Evolutionary conservation across 2,797 vertebrate genomes (phyloP), one percentile per base, ranked within the genome.

Genomic region (Bradypodion ventrale): DNA sequence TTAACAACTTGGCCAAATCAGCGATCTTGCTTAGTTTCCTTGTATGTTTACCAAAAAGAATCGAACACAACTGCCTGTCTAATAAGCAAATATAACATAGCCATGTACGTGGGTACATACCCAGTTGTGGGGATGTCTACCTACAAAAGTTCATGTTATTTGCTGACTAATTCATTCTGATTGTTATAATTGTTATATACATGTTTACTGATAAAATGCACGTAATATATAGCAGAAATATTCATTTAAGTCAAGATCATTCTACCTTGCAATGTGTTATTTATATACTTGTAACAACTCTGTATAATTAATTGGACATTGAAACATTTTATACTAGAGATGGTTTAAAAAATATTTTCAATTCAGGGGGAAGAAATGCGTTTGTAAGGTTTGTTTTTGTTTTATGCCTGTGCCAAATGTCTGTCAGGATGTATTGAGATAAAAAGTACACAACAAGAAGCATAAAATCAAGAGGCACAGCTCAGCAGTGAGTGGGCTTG

Each of bases 401-500:
- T 74, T 83, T 46, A 59, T 88, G 80, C 0, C 37, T 73, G 83
- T 86, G 79, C 83, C 75, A 80, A 78, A 85, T 59, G 72, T 90
- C 84, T 87, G 88, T 73, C 90, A 92, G 87, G 87, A 83, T 76
- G 87, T 80, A 92, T 90, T 92, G 46, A 62, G 87, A 88, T 89
- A 68, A 5, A 42, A 44, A 68, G 75, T 89, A 49, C 93, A 91
- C 85, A 92, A 94, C 90, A 92, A 94, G 93, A 84, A 89, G 94
- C 95, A 94, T 90, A 93, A 92, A 94, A 94, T 94, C 90, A 92
- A 91, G 93, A 85, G 90, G 87, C 94, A 94, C 40, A 16, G 90
- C 94, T 92, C 90, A 84, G 94, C 83, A 83, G 93, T 93, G 88
- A 95, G 94, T 93, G 95, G 96, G 95, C 95, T 94, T 94, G 96